Conservation (phyloP, 2,113 vertebrate genomes). For the Tupaia tana region DNA sequence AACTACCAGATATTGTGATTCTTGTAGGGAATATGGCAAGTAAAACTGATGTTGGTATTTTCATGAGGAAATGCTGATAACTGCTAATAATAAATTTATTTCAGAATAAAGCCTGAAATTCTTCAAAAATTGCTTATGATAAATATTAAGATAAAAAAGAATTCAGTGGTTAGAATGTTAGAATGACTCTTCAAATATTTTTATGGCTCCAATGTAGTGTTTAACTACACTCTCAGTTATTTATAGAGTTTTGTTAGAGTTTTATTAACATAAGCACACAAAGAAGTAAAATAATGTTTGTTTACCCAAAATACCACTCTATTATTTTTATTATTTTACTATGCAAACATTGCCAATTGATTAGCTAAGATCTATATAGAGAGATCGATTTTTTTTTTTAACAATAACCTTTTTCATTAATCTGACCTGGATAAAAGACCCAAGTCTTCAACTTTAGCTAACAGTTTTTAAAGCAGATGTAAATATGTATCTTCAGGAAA, state of each 20-base stretch:
- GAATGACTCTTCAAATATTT: background rate
- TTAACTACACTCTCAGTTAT: background rate
- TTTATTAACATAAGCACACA: background rate
- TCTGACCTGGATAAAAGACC: background rate
- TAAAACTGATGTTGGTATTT: background rate
- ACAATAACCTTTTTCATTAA: background rate
- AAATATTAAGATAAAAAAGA: background rate
- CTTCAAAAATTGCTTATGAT: background rate
- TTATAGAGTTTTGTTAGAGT: background rate
- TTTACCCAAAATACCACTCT: background rate
- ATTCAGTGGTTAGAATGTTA: background rate
- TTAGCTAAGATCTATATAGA: background rate
- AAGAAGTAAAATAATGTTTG: background rate
- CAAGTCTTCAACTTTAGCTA: background rate
- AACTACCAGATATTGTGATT: background rate
- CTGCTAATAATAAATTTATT: background rate
- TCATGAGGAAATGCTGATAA: background rate
- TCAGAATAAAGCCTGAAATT: background rate
- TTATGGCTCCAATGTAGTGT: background rate
- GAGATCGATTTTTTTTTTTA: background rate
- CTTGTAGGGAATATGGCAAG: background rate
- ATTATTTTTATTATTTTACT: background rate
- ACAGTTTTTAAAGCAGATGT: background rate
- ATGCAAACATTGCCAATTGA: background rate
- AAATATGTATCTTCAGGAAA: background rate